Evolutionary conservation across 1,140 invertebrate genomes (phyloP), one percentile per base, ranked within the genome.

Genomic region (Bombyx mandarina): DNA sequence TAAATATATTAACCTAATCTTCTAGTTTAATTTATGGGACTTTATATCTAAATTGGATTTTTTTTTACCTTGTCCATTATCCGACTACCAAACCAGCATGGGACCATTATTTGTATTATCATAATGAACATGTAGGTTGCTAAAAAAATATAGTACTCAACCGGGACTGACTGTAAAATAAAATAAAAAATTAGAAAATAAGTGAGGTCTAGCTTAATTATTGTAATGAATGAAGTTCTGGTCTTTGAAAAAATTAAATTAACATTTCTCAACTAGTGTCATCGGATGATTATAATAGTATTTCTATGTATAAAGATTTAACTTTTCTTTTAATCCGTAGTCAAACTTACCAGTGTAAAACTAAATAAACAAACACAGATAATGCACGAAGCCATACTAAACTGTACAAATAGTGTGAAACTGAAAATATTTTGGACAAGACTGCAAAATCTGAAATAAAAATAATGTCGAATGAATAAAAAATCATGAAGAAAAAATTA

Each of bases 351-450:
- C 71, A 78, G 59, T n/a, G 78, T 81, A 53, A 82, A 79, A 57
- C 78, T 67, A 58, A 81, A 79, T 9, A 84, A 56, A 47, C 70
- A 75, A 46, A 78, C 68, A 49, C 82, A 85, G 58, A 81, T 76
- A 18, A 81, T 73, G 51, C 66, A 73, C 10, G 79, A 79, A 4
- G 75, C 67, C 51, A 77, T 63, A 55, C 74, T 65, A 18, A 82
- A 79, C 61, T 82, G 74, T 10, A 75, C 57, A 65, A 85, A 80
- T 7, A 82, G 43, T 43, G 66, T 72, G 8, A 74, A 12, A 54
- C 71, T 76, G 54, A 84, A 84, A 8, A 73, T 65, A 44, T 75
- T 62, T 66, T 82, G 66, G 5, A 82, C 61, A 43, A 78, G 63
- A 42, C 50, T 47, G 51, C 78, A 79, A 67, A 76, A 79, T 58